Percentiles rank a stretch among this genome's conserved stretches.
These are phyloP conservation scores for Zeuzera pyrina DNA, from an alignment of 2,888 invertebrate genomes.

Conservation along the genomic window DNA sequence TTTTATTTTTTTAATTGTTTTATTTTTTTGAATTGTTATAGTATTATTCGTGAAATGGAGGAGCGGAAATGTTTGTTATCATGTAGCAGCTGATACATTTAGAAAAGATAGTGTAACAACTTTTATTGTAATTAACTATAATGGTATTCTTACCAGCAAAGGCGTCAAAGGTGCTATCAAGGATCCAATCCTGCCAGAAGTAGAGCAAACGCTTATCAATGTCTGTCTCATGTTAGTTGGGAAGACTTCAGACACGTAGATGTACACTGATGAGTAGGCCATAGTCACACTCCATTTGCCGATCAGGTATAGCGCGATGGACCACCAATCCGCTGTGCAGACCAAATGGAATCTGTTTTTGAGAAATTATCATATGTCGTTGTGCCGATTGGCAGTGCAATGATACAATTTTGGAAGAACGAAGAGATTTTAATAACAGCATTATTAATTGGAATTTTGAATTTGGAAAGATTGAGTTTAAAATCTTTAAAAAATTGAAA, in stretches of 20 bases:
- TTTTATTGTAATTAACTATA: too few relatives aligned
- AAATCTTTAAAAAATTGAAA: too few relatives aligned
- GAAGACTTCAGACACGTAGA: slow-evolving; percentile 80
- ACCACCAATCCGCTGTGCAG: slow-evolving; percentile 61
- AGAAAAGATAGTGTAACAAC: not conserved
- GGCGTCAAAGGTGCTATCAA: slow-evolving; percentile 78
- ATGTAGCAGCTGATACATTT: not conserved
- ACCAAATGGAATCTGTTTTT: too few relatives aligned
- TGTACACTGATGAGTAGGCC: slow-evolving; percentile 77
- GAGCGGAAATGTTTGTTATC: not conserved
- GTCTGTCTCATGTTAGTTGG: slow-evolving; percentile 79
- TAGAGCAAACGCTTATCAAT: slow-evolving; percentile 77
- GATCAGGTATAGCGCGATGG: slow-evolving; percentile 72
- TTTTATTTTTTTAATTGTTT: too few relatives aligned
- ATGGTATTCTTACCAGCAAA: slow-evolving; percentile 66
- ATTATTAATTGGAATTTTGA: too few relatives aligned
- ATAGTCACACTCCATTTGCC: slow-evolving; percentile 79
- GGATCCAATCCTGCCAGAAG: slow-evolving; percentile 78
- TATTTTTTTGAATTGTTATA: too few relatives aligned
- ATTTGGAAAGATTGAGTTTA: too few relatives aligned
- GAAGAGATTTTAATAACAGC: too few relatives aligned
- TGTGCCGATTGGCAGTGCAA: too few relatives aligned
- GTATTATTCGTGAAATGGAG: too few relatives aligned
- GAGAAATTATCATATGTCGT: too few relatives aligned
- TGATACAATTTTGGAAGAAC: too few relatives aligned